These are phyloP conservation scores for Platycheirus rosarum DNA, from an alignment of 2,888 invertebrate species.

Conservation along the genomic window DNA sequence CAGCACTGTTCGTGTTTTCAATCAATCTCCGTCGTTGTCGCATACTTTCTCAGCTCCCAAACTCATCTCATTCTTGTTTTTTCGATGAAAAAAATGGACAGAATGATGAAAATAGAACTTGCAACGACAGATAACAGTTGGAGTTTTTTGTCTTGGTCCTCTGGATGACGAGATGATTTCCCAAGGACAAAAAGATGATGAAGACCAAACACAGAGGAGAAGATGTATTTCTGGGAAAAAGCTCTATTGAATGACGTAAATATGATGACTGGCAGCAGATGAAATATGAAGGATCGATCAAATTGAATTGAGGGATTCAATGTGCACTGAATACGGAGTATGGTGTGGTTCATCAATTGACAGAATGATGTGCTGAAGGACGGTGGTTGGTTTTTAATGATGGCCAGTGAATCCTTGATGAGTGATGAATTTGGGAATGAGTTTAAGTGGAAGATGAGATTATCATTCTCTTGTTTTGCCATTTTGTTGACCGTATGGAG, in stretches of 20 bases:
- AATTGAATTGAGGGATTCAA: constrained; percentile 49
- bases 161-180: constrained; percentile 62
- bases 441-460: constrained; percentile 13
- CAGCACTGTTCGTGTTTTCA: constrained; percentile 64
- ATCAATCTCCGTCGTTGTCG: constrained; percentile 67
- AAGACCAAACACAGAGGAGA: constrained; percentile 52
- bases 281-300: constrained; percentile 72
- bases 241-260: constrained; percentile 68
- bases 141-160: constrained; percentile 20
- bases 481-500: too few relatives aligned
- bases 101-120: constrained; percentile 65
- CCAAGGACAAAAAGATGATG: constrained; percentile 62
- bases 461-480: not conserved
- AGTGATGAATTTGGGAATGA: constrained; percentile 36
- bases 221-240: constrained; percentile 33
- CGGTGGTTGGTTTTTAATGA: constrained; percentile 38
- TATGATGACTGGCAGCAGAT: constrained; percentile 71
- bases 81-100: constrained; percentile 62
- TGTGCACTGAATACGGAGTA: constrained; percentile 24
- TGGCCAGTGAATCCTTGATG: constrained; percentile 48
- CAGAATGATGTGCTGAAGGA: constrained; percentile 27
- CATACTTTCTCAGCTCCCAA: constrained; percentile 55
- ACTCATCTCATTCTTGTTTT: constrained; percentile 45
- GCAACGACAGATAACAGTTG: constrained; percentile 73
- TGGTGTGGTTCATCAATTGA: constrained; percentile 16